phyloP scores from a whole-genome alignment of 2,888 invertebrate species.

The Imbricaverruca yamaguchii region DNA sequence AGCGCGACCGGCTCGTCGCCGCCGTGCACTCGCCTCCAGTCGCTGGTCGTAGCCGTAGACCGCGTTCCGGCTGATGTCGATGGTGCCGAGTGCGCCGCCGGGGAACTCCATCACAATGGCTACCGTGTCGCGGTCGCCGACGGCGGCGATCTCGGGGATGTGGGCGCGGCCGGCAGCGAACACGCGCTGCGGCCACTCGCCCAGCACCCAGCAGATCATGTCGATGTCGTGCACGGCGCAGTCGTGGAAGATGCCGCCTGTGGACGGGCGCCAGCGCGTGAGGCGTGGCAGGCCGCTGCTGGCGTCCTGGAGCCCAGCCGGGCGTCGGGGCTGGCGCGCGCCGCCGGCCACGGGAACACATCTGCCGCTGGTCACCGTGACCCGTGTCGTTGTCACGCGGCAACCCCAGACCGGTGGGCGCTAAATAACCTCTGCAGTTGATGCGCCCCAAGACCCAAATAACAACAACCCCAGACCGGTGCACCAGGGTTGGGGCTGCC shows the following conservation, averaged over 20 bases:
- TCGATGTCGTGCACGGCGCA: constrained; percentile 63
- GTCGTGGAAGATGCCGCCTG: constrained; percentile 61
- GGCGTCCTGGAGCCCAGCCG: no score
- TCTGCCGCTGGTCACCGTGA: no score
- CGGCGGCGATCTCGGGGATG: constrained; percentile 52
- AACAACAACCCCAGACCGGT: no score
- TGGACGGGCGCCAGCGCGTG: no score
- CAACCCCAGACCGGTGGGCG: background rate
- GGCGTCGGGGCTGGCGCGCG: no score
- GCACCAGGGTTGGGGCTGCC: no score
- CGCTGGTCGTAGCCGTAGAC: constrained; percentile 61
- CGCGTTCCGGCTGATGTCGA: constrained; percentile 56
- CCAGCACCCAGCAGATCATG: constrained; percentile 55
- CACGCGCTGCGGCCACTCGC: constrained; percentile 54
- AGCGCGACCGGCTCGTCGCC: no score
- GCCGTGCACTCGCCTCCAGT: constrained; percentile 51
- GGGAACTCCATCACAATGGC: constrained; percentile 54
- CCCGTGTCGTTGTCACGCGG: no score
- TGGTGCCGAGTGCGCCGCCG: constrained; percentile 54
- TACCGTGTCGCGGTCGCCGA: constrained; percentile 57
- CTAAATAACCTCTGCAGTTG: no score
- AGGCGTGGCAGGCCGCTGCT: no score
- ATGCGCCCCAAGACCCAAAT: no score
- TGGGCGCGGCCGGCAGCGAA: constrained; percentile 50
- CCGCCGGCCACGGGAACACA: no score